These are phyloP conservation scores for Drosophila mayri DNA, from an alignment of 1,140 invertebrate species.

Conservation along the genomic window DNA sequence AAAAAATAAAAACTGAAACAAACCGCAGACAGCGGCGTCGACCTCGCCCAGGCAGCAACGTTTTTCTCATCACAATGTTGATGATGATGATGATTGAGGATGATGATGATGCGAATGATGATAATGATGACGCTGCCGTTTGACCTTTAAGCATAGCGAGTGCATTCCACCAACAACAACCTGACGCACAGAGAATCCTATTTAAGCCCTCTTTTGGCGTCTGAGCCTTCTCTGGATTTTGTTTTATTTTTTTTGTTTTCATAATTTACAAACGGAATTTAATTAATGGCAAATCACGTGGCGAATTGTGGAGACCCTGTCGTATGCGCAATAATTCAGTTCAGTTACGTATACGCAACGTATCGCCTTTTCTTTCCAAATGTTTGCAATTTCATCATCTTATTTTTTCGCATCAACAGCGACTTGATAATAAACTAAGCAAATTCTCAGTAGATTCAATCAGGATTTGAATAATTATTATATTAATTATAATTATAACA, in stretches of 20 bases:
- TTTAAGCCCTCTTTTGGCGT: slow-evolving; percentile 10
- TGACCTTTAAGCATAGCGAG: slow-evolving; percentile 67
- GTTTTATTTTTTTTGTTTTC: slow-evolving; percentile 1
- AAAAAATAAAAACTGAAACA: slow-evolving; percentile 45
- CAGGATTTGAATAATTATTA: background rate
- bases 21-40: slow-evolving; percentile 66
- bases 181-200: slow-evolving; percentile 37
- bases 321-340: slow-evolving; percentile 51
- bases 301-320: slow-evolving; percentile 39
- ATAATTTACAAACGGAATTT: slow-evolving; percentile 46
- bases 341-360: slow-evolving; percentile 48
- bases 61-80: slow-evolving; percentile 31
- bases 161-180: slow-evolving; percentile 49
- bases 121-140: slow-evolving; percentile 58
- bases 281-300: slow-evolving; percentile 61
- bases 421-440: slow-evolving; percentile 32
- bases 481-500: background rate
- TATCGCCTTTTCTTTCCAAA: slow-evolving; percentile 13
- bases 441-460: slow-evolving; percentile 28
- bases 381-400: slow-evolving; percentile 49
- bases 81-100: background rate
- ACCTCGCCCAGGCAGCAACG: slow-evolving; percentile 64
- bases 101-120: slow-evolving; percentile 5
- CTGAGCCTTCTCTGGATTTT: slow-evolving; percentile 4
- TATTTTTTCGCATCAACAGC: slow-evolving; percentile 1